A percentile compares a stretch with the other conserved stretches of the same genome.
Conservation (phyloP, 2,113 vertebrate genomes). For the Brachyistius frenatus region DNA sequence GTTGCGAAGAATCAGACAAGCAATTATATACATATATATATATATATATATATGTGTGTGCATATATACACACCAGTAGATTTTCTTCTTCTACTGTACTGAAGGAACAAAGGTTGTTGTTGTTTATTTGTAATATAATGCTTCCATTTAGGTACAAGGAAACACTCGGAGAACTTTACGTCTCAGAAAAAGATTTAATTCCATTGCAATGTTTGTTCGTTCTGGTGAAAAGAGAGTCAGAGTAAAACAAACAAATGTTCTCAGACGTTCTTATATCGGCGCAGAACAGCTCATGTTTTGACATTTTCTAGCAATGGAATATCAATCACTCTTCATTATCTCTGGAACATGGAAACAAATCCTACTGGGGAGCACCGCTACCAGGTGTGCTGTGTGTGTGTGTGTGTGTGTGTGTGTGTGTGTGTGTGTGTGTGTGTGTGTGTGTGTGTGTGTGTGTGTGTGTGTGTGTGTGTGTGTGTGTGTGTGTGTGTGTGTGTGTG, state of each 20-base stretch:
- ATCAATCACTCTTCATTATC: conserved; percentile 59
- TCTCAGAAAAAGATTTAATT: not conserved
- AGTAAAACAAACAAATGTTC: conserved; percentile 29
- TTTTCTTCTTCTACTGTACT: no score
- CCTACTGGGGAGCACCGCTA: conserved; percentile 9
- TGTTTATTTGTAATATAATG: not conserved
- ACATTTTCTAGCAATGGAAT: conserved; percentile 62
- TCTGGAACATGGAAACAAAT: conserved; percentile 46
- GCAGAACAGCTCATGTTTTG: conserved; percentile 45
- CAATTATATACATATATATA: conserved; percentile 2
- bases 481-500: no score
- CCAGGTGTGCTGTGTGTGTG: not conserved
- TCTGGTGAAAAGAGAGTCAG: conserved; percentile 9
- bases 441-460: no score
- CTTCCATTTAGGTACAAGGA: not conserved
- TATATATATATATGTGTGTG: not conserved
- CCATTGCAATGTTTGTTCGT: not conserved
- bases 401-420: no score
- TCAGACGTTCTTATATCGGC: conserved; percentile 19
- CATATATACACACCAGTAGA: no score
- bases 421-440: no score
- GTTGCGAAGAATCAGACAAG: conserved; percentile 23
- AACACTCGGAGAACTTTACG: not conserved
- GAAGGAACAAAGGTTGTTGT: not conserved
- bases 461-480: no score